phyloP scores from a whole-genome alignment of 1,140 invertebrate species.

The Drosophila nebulosa region DNA sequence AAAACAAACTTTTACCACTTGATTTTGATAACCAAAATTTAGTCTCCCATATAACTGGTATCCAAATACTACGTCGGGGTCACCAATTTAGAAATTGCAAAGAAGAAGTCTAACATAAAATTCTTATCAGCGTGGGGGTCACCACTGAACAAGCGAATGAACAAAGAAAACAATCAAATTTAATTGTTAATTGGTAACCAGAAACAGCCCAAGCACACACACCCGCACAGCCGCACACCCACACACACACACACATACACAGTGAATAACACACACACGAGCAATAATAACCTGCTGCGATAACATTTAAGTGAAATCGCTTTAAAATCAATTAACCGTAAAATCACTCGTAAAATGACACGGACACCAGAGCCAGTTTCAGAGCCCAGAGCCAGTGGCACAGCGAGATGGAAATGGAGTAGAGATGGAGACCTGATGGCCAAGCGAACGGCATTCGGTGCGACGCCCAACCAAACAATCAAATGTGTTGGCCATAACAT shows the following conservation, averaged over 20 bases:
- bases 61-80: no score
- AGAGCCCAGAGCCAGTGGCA: background rate
- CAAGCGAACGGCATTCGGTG: conserved; percentile 1
- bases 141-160: background rate
- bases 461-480: conserved; percentile 55
- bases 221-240: background rate
- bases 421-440: conserved; percentile 10
- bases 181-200: conserved; percentile 18
- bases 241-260: background rate
- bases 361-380: conserved; percentile 14
- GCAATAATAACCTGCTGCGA: conserved; percentile 37
- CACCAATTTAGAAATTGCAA: no score
- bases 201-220: conserved; percentile 1
- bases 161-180: conserved; percentile 13
- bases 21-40: no score
- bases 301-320: conserved; percentile 80
- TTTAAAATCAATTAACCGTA: conserved; percentile 80
- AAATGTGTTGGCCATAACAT: conserved; percentile 77
- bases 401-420: background rate
- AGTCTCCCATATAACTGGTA: no score
- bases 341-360: conserved; percentile 74
- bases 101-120: background rate
- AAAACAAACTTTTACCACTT: no score
- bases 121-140: background rate
- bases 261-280: conserved; percentile 22